Evolutionary conservation across 2,797 vertebrate genomes (phyloP).

Genomic region (Ctenosaura bakeri): DNA sequence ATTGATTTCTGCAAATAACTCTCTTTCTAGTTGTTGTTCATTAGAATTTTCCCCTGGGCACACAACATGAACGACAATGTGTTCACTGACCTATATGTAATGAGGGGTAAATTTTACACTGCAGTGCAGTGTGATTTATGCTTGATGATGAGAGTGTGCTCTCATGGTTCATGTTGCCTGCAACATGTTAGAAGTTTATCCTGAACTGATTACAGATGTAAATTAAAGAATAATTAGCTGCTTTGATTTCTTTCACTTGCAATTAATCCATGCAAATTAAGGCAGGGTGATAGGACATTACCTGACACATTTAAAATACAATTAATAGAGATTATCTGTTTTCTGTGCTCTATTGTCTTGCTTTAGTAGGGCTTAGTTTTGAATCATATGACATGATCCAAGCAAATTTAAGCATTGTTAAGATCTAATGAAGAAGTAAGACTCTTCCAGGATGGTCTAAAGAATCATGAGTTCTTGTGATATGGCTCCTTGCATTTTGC

Average conservation of each 20-base stretch:
- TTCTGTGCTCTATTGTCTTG: background rate
- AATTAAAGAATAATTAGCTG: constrained; percentile 54
- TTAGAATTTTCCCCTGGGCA: constrained; percentile 55
- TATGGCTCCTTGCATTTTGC: too few species aligned
- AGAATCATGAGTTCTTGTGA: too few species aligned
- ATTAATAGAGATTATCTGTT: constrained; percentile 21
- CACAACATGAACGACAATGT: constrained; percentile 58
- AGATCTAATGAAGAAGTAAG: background rate
- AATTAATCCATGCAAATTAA: constrained; percentile 48
- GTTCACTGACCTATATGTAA: constrained; percentile 69
- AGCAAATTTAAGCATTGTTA: background rate
- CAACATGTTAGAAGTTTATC: constrained; percentile 63
- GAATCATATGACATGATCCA: background rate
- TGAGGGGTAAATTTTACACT: constrained; percentile 74
- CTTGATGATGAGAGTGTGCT: constrained; percentile 60
- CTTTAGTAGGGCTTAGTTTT: background rate
- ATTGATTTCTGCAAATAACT: constrained; percentile 65
- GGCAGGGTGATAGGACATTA: constrained; percentile 8
- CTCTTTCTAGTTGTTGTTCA: constrained; percentile 58
- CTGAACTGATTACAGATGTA: constrained; percentile 62
- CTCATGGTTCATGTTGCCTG: constrained; percentile 52
- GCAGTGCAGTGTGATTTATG: constrained; percentile 64
- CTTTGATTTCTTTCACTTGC: constrained; percentile 48
- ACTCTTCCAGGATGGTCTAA: too few species aligned
- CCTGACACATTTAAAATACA: constrained; percentile 25